These are phyloP conservation scores for Sinocyclocheilus maitianheensis DNA, from an alignment of 2,113 vertebrate genomes.

Conservation along the genomic window DNA sequence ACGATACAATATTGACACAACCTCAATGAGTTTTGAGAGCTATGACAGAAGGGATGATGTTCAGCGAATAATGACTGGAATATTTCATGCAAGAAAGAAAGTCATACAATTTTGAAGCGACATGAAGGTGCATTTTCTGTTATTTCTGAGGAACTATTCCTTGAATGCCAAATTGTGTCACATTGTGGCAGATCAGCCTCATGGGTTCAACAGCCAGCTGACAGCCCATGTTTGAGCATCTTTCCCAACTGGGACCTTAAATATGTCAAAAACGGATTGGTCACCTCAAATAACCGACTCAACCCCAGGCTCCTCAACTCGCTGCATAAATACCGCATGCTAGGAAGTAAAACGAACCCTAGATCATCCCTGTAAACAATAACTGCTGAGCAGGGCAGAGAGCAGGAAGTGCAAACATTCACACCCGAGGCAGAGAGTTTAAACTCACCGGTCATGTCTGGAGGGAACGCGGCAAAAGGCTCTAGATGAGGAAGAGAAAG, in stretches of 20 bases:
- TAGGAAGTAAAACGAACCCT: slow-evolving; percentile 38
- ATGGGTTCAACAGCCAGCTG: background rate
- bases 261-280: background rate
- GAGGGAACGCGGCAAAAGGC: slow-evolving; percentile 87
- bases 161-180: slow-evolving; percentile 2
- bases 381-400: slow-evolving; percentile 59
- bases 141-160: background rate
- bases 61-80: background rate
- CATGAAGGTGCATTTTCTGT: background rate
- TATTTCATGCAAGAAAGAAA: background rate
- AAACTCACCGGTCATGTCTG: slow-evolving; percentile 82
- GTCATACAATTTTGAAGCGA: background rate
- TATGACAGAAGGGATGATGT: background rate
- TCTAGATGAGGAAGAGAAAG: slow-evolving; percentile 78
- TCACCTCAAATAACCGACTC: slow-evolving; percentile 28
- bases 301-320: slow-evolving; percentile 15
- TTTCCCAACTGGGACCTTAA: slow-evolving; percentile 2
- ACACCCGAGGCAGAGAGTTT: slow-evolving; percentile 61
- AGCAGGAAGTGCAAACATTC: slow-evolving; percentile 71
- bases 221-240: background rate
- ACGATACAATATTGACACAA: background rate
- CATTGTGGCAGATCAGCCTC: background rate
- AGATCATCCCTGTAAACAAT: slow-evolving; percentile 28
- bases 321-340: slow-evolving; percentile 21
- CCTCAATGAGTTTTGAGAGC: background rate